Evolutionary conservation across 30 jellyfish, hydroid and myxozoan species (phyloP).

Genomic region (Aurelia sp.): DNA sequence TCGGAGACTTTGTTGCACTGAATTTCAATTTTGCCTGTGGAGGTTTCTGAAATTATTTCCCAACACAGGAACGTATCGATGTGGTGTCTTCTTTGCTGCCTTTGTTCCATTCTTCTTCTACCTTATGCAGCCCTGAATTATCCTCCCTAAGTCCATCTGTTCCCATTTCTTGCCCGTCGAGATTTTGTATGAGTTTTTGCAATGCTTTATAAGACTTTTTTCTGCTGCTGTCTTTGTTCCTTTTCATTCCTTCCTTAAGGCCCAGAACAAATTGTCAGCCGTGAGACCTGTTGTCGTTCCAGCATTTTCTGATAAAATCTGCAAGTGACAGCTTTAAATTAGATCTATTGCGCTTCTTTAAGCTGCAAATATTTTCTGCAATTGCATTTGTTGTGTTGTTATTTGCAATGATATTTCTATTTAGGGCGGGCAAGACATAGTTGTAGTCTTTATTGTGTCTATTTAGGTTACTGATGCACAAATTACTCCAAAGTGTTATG

Average conservation of each 20-base stretch:
- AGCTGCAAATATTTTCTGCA: too few relatives aligned
- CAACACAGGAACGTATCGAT: not conserved
- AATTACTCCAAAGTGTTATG: too few relatives aligned
- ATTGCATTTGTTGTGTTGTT: too few relatives aligned
- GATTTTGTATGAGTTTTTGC: not conserved
- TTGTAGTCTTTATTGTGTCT: too few relatives aligned
- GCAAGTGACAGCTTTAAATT: too few relatives aligned
- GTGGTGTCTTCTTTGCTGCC: not conserved
- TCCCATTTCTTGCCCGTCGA: not conserved
- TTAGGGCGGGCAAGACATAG: too few relatives aligned
- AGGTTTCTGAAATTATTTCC: not conserved
- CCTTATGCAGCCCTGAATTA: not conserved
- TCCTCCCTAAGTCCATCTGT: not conserved
- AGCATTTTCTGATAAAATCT: conserved; percentile 7
- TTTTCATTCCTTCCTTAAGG: conserved; percentile 5
- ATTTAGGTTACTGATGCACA: too few relatives aligned
- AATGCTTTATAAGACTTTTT: not conserved
- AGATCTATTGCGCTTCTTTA: too few relatives aligned
- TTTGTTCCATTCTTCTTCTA: not conserved
- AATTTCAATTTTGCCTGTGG: too few relatives aligned
- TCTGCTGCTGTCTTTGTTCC: not conserved
- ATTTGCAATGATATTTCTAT: too few relatives aligned
- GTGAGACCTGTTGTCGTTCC: conserved; percentile 9
- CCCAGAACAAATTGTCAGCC: conserved; percentile 2
- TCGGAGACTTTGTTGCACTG: not conserved